Percentiles rank a stretch among this genome's conserved stretches.
These are phyloP conservation scores for Drosophila pegasa DNA, from an alignment of 2,888 invertebrate genomes.

Conservation along the genomic window DNA sequence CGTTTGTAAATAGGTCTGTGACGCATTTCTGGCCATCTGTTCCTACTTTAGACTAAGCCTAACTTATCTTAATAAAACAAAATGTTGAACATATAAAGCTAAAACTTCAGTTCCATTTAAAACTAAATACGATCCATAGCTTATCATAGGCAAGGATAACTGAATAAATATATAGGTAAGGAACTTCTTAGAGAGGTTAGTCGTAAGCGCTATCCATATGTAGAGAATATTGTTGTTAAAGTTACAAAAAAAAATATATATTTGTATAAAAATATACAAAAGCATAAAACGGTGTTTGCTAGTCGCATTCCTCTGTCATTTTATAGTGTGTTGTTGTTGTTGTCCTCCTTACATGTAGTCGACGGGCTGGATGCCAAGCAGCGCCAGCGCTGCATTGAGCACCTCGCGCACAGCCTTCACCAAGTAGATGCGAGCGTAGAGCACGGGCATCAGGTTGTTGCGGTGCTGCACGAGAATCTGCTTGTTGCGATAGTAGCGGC, in stretches of 20 bases:
- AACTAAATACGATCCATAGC: slow-evolving; percentile 1
- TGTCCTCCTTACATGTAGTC: slow-evolving; percentile 88
- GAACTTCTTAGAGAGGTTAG: slow-evolving; percentile 10
- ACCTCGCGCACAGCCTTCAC: slow-evolving; percentile 88
- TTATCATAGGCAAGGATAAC: slow-evolving; percentile 4
- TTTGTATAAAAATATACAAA: slow-evolving; percentile 32
- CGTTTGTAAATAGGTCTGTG: neutral
- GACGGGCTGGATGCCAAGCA: slow-evolving; percentile 89
- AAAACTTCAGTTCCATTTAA: slow-evolving; percentile 5
- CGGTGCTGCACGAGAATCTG: slow-evolving; percentile 90
- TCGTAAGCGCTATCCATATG: slow-evolving; percentile 1
- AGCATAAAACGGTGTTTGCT: too few relatives aligned
- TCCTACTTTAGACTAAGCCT: slow-evolving; percentile 5
- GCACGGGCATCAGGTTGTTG: slow-evolving; percentile 88
- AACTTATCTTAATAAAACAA: too few relatives aligned
- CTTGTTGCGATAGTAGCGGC: slow-evolving; percentile 90
- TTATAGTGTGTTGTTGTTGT: too few relatives aligned
- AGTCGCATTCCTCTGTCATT: too few relatives aligned
- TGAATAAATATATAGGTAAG: slow-evolving; percentile 6
- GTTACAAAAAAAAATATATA: slow-evolving; percentile 9
- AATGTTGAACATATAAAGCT: too few relatives aligned
- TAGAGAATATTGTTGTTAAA: slow-evolving; percentile 18
- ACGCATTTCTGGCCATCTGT: slow-evolving; percentile 13
- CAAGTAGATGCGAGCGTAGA: slow-evolving; percentile 90
- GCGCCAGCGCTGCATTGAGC: slow-evolving; percentile 87